Evolutionary conservation across 2,113 vertebrate species (phyloP).

Genomic region (Indicator indicator): DNA sequence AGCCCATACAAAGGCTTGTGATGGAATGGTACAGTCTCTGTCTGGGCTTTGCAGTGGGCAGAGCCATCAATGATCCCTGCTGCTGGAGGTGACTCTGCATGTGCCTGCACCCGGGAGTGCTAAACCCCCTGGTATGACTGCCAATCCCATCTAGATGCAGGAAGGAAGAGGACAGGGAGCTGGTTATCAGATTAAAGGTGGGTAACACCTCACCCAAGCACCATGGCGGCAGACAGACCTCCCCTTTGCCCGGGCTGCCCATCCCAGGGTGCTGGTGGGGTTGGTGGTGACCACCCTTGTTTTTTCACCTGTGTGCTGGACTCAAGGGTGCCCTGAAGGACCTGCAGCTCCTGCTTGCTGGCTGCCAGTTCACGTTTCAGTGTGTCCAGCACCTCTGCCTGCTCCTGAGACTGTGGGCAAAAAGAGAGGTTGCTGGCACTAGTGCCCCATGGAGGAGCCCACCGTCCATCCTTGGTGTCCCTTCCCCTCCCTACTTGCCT

Average conservation of each 20-base stretch:
- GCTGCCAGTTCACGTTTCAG: constrained; percentile 86
- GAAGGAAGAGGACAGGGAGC: neutral
- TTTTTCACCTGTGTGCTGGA: constrained; percentile 84
- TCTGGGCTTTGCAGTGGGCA: neutral
- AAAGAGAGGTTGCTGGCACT: neutral
- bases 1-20: neutral
- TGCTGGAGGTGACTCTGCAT: no score
- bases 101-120: no score
- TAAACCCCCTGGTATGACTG: neutral
- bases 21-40: neutral
- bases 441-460: fast-evolving
- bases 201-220: neutral
- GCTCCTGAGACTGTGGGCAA: constrained; percentile 82
- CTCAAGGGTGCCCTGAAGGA: constrained; percentile 79
- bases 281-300: fast-evolving
- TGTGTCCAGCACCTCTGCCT: constrained; percentile 84
- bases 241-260: fast-evolving
- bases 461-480: fast-evolving
- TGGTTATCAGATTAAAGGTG: neutral
- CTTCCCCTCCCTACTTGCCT: constrained; percentile 72
- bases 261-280: fast-evolving
- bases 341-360: constrained; percentile 85
- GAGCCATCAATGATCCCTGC: neutral
- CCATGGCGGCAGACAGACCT: fast-evolving
- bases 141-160: neutral